phyloP scores from a whole-genome alignment of 2,113 vertebrate species.

The Uria lomvia region DNA sequence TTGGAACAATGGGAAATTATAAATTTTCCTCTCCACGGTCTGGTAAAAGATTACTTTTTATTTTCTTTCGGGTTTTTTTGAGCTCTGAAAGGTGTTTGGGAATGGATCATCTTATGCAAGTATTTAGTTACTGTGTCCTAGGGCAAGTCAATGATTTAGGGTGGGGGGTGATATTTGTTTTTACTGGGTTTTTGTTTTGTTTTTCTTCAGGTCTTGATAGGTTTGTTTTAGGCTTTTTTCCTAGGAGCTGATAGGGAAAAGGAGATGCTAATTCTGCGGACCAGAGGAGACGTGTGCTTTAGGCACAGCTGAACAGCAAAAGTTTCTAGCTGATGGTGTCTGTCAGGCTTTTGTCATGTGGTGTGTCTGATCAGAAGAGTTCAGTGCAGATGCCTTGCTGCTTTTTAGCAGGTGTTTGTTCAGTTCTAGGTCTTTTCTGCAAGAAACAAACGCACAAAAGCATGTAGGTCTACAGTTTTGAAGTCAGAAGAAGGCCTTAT shows the following conservation, averaged over 20 bases:
- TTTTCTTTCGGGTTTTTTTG: not conserved
- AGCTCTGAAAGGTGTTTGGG: not conserved
- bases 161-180: not conserved
- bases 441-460: not conserved
- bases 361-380: not conserved
- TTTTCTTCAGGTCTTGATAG: not conserved
- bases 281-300: not conserved
- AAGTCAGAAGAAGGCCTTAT: not conserved
- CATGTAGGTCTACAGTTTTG: not conserved
- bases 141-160: fast-evolving
- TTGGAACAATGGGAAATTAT: not conserved
- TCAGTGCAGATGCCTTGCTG: not conserved
- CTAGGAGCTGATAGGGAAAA: not conserved
- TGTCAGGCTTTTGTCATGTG: not conserved
- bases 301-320: not conserved
- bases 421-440: not conserved
- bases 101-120: not conserved
- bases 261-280: not conserved
- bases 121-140: not conserved
- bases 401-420: not conserved
- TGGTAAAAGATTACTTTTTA: not conserved
- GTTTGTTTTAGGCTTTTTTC: not conserved
- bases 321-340: not conserved
- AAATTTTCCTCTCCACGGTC: not conserved
- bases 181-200: not conserved